These are phyloP conservation scores for Anguilla anguilla DNA, from an alignment of 2,797 vertebrate species.

Conservation along the genomic window DNA sequence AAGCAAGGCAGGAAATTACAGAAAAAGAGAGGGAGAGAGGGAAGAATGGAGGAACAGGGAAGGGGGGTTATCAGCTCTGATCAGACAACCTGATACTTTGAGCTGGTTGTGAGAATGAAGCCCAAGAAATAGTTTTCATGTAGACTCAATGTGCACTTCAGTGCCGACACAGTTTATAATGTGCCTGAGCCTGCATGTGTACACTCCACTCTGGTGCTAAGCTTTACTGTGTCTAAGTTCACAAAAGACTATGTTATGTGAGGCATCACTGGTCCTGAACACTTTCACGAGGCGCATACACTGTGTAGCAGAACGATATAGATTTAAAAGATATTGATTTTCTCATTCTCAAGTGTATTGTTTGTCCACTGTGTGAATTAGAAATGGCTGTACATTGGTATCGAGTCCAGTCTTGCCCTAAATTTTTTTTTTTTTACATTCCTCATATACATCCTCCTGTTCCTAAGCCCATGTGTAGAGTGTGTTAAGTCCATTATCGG, in stretches of 20 bases:
- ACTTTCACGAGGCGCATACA: neutral
- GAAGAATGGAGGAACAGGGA: neutral
- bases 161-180: no score
- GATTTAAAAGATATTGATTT: neutral
- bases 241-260: neutral
- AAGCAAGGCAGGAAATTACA: neutral
- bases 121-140: slow-evolving; percentile 36
- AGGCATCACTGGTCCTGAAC: neutral
- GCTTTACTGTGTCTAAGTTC: neutral
- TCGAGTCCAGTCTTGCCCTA: slow-evolving; percentile 14
- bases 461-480: slow-evolving; percentile 64
- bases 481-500: slow-evolving; percentile 62
- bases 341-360: neutral
- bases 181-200: neutral
- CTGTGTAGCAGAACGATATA: neutral
- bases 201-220: neutral
- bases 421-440: slow-evolving; percentile 61
- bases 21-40: neutral
- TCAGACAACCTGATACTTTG: slow-evolving; percentile 18
- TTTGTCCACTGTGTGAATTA: neutral
- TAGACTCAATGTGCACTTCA: slow-evolving; percentile 13
- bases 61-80: neutral
- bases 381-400: neutral
- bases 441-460: slow-evolving; percentile 62
- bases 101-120: slow-evolving; percentile 19